Conservation (phyloP, 2,888 invertebrate genomes). For the Erpobdella octoculata region DNA sequence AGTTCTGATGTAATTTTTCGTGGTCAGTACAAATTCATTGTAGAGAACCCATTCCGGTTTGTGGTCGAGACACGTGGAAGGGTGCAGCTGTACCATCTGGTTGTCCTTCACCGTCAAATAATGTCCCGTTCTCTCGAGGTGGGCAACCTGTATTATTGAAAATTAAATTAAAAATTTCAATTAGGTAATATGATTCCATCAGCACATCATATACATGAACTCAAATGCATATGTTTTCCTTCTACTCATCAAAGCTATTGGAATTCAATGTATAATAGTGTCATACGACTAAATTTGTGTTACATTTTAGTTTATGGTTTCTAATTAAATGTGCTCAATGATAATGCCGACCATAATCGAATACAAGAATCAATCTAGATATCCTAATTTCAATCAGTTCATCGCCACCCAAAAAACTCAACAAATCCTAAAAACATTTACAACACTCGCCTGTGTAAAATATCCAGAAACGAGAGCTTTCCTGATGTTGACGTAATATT, state of each 20-base stretch:
- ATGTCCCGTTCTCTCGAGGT: slow-evolving; percentile 91
- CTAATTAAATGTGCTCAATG: too few species aligned
- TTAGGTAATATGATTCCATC: too few species aligned
- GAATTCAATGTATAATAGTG: too few species aligned
- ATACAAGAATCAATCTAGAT: too few species aligned
- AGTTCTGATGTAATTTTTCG: slow-evolving; percentile 97
- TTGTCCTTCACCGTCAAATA: slow-evolving; percentile 98
- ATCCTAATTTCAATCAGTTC: not conserved
- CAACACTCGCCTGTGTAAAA: slow-evolving; percentile 83
- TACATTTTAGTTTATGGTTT: too few species aligned
- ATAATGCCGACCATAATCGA: too few species aligned
- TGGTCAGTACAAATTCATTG: slow-evolving; percentile 98
- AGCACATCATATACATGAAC: too few species aligned
- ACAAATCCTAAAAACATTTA: not conserved
- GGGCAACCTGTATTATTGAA: slow-evolving; percentile 76
- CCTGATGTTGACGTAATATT: slow-evolving; percentile 96
- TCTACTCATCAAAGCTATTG: too few species aligned
- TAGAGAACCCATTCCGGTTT: slow-evolving; percentile 99
- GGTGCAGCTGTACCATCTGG: slow-evolving; percentile 96
- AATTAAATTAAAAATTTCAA: too few species aligned
- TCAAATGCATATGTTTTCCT: too few species aligned
- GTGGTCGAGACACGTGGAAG: slow-evolving; percentile 95
- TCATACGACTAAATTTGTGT: too few species aligned
- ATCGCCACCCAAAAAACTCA: not conserved
- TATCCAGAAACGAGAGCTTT: slow-evolving; percentile 96